Percentiles rank a stretch among this genome's conserved stretches.
These are phyloP conservation scores for Antrozous pallidus DNA, from an alignment of 2,797 vertebrate genomes.

Conservation along the genomic window DNA sequence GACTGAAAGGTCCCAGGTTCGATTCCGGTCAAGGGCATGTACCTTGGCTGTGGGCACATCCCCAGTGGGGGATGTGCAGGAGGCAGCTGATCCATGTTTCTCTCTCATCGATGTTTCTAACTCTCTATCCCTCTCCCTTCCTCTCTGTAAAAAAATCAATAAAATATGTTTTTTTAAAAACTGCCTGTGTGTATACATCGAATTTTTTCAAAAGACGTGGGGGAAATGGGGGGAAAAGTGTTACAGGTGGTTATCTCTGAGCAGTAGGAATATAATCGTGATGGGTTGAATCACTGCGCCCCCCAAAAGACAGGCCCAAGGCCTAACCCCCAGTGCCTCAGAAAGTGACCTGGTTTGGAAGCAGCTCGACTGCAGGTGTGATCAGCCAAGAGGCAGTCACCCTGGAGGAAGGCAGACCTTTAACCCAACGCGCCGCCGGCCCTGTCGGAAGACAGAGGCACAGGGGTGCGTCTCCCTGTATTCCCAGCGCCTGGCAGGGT, in stretches of 20 bases:
- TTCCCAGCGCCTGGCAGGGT: neutral
- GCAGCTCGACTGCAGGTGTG: neutral
- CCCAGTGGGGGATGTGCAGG: too few relatives aligned
- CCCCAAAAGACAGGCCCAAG: neutral
- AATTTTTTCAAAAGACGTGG: neutral
- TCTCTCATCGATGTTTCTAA: too few relatives aligned
- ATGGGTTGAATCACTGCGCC: neutral
- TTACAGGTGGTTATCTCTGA: neutral
- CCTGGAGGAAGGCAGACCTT: neutral
- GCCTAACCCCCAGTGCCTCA: neutral
- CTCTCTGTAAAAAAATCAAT: too few relatives aligned
- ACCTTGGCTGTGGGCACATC: too few relatives aligned
- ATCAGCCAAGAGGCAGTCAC: neutral
- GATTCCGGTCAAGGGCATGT: too few relatives aligned
- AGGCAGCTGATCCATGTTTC: too few relatives aligned
- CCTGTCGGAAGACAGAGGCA: neutral
- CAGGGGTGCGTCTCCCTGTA: neutral
- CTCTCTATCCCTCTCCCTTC: too few relatives aligned
- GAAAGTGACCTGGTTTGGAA: neutral
- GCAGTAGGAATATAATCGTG: neutral
- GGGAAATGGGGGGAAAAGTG: neutral
- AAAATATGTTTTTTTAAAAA: too few relatives aligned
- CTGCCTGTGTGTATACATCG: neutral
- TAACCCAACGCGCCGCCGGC: neutral
- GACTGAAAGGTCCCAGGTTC: too few relatives aligned